Conservation (phyloP, 2,113 vertebrate species). For the Sinocyclocheilus anophthalmus region DNA sequence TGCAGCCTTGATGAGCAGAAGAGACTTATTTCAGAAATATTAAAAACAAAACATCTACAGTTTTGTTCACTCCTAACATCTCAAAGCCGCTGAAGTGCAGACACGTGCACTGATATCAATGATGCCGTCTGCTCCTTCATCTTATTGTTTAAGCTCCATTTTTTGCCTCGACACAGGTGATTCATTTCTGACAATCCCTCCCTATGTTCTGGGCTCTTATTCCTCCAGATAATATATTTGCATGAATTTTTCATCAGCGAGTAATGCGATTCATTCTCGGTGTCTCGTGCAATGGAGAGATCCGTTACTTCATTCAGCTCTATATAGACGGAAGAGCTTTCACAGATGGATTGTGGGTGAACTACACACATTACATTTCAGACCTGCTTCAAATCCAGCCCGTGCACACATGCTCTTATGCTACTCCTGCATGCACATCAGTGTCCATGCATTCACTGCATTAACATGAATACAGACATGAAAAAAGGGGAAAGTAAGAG, state of each 20-base stretch:
- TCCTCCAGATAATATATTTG: slow-evolving; percentile 80
- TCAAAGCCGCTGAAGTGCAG: background rate
- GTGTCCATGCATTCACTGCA: background rate
- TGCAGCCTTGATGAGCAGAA: background rate
- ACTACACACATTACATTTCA: slow-evolving; percentile 57
- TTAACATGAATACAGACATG: background rate
- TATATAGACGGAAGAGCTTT: slow-evolving; percentile 70
- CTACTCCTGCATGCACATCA: background rate
- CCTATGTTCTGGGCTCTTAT: slow-evolving; percentile 77
- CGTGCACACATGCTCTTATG: background rate
- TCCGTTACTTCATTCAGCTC: slow-evolving; percentile 75
- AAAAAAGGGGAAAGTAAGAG: background rate
- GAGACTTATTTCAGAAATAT: too few species aligned
- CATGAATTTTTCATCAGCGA: slow-evolving; percentile 82
- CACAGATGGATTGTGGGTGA: slow-evolving; percentile 56
- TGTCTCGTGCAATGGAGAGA: slow-evolving; percentile 71
- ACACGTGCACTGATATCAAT: background rate
- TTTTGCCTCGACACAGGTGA: slow-evolving; percentile 71
- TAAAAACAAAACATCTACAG: too few species aligned
- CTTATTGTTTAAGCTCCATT: background rate
- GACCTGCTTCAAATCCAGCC: slow-evolving; percentile 52
- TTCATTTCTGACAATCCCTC: slow-evolving; percentile 75
- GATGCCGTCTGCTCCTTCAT: background rate
- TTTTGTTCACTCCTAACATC: background rate
- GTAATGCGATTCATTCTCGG: slow-evolving; percentile 82